These are phyloP conservation scores for Montipora sp. DNA, from an alignment of 64 coral and sea anemone species.

Conservation along the genomic window DNA sequence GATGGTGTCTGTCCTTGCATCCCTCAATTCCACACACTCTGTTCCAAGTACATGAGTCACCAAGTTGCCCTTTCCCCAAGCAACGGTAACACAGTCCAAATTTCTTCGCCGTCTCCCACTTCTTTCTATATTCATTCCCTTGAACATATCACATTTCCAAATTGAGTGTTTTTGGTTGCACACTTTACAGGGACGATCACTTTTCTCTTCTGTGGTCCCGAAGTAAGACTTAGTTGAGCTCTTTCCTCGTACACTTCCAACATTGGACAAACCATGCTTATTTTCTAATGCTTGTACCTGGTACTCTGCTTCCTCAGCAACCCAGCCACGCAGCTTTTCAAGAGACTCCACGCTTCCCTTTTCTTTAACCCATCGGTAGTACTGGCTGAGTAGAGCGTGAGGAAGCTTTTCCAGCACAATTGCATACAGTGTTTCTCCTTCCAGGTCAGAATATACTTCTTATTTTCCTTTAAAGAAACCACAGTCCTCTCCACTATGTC, in stretches of 20 bases:
- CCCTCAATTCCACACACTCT: conserved; percentile 29
- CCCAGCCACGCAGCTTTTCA: no score
- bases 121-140: conserved; percentile 40
- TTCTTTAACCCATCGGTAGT: no score
- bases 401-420: no score
- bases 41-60: conserved; percentile 25
- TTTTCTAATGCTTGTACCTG: no score
- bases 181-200: conserved; percentile 10
- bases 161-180: conserved; percentile 38
- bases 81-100: conserved; percentile 71
- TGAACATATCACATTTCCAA: conserved; percentile 40
- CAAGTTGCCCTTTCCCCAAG: conserved; percentile 39
- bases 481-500: no score
- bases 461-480: no score
- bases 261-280: conserved; percentile 29
- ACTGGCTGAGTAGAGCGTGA: no score
- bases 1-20: conserved; percentile 44
- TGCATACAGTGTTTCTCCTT: no score
- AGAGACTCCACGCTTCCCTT: no score
- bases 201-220: background rate
- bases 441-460: no score
- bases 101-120: conserved; percentile 69
- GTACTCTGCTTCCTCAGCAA: no score
- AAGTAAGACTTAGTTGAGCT: background rate
- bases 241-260: background rate